phyloP scores from a whole-genome alignment of 2,113 vertebrate genomes.

The Camelus bactrianus region DNA sequence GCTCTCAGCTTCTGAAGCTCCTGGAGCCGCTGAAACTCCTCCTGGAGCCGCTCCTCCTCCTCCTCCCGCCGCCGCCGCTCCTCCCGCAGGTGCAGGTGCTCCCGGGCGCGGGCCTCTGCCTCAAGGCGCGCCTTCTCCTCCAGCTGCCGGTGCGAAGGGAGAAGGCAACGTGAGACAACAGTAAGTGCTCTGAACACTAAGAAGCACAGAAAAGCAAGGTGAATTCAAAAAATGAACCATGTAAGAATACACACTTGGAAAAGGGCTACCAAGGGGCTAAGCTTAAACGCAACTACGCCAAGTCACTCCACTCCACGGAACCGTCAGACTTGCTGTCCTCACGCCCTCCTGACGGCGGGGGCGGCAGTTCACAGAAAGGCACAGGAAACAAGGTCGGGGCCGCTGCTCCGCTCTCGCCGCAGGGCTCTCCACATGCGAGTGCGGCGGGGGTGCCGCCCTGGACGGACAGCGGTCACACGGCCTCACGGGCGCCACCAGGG shows the following conservation, averaged over 20 bases:
- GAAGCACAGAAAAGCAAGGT: background rate
- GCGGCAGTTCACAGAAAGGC: background rate
- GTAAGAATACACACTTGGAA: accelerated
- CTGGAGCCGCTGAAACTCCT: constrained; percentile 93
- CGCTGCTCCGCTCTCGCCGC: background rate
- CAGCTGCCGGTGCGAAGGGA: constrained; percentile 85
- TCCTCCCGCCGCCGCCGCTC: constrained; percentile 89
- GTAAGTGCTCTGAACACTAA: background rate
- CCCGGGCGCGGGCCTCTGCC: constrained; percentile 93
- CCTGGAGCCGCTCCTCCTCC: constrained; percentile 91
- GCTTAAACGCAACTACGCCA: background rate
- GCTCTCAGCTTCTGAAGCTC: constrained; percentile 93
- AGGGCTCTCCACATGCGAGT: accelerated
- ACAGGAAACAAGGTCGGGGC: background rate
- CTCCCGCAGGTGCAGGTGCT: constrained; percentile 90
- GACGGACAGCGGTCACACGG: accelerated
- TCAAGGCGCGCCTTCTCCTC: constrained; percentile 97
- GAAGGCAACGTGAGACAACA: background rate
- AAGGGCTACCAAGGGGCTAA: background rate
- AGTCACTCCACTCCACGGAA: background rate
- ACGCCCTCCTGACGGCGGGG: too few relatives aligned
- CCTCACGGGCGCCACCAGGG: background rate
- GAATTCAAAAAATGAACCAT: background rate
- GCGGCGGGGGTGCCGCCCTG: background rate
- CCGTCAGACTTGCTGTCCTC: too few relatives aligned